Conservation (phyloP, 2,797 vertebrate genomes). For the Balearica regulorum region DNA sequence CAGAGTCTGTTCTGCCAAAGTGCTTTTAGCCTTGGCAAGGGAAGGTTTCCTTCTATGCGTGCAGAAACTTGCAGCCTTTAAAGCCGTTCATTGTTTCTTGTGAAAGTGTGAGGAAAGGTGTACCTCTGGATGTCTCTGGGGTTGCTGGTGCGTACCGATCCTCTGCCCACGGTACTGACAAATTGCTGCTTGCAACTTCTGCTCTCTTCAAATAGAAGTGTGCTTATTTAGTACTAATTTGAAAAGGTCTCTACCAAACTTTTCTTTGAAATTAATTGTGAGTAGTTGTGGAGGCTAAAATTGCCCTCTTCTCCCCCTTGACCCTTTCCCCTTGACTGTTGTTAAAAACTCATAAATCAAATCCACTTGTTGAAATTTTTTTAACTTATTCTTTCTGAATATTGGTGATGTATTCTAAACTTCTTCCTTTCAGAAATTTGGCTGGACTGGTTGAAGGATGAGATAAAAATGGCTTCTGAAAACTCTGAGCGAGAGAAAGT, state of each 20-base stretch:
- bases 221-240: background rate
- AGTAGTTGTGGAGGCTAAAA: background rate
- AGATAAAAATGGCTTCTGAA: slow-evolving; percentile 87
- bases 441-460: slow-evolving; percentile 97
- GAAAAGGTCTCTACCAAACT: background rate
- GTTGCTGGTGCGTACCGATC: fast-evolving
- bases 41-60: background rate
- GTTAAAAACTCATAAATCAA: background rate
- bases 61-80: background rate
- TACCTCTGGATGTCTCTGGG: background rate
- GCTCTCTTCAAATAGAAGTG: background rate
- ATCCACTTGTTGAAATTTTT: too few species aligned
- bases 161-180: background rate
- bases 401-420: fast-evolving
- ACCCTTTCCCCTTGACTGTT: background rate
- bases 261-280: background rate
- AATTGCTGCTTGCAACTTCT: background rate
- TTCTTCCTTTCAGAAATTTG: slow-evolving; percentile 85
- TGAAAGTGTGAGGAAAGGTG: background rate
- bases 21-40: background rate
- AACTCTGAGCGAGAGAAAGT: slow-evolving; percentile 85
- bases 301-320: background rate
- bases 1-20: background rate
- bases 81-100: background rate
- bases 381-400: background rate